Conservation (phyloP, 2,888 invertebrate species). For the Drosophila anceps region DNA sequence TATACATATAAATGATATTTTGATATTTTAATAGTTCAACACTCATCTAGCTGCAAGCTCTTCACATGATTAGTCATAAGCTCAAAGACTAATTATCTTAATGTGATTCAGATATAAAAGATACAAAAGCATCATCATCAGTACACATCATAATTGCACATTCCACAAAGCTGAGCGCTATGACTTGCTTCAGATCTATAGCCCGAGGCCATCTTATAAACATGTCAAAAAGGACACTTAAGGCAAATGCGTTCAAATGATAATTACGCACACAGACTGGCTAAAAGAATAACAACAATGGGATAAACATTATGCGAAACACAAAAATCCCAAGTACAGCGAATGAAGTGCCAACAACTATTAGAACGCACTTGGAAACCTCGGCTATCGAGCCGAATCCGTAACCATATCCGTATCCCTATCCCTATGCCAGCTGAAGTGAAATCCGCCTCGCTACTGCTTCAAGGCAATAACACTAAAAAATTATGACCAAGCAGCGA, state of each 20-base stretch:
- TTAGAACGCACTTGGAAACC: conserved; percentile 74
- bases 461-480: conserved; percentile 81
- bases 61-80: background rate
- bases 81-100: background rate
- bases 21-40: background rate
- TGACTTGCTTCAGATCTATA: conserved; percentile 23
- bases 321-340: conserved; percentile 37
- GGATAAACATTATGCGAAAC: conserved; percentile 49
- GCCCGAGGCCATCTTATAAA: conserved; percentile 71
- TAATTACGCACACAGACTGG: conserved; percentile 64
- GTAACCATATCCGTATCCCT: background rate
- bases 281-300: conserved; percentile 49
- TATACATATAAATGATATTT: background rate
- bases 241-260: conserved; percentile 78
- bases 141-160: conserved; percentile 25
- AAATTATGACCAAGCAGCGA: conserved; percentile 79
- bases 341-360: conserved; percentile 79
- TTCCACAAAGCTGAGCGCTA: conserved; percentile 10
- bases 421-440: conserved; percentile 13
- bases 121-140: conserved; percentile 30
- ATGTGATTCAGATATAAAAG: conserved; percentile 9
- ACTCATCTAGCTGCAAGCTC: background rate
- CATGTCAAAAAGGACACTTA: conserved; percentile 82
- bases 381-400: conserved; percentile 53
- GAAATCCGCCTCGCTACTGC: conserved; percentile 63